Conservation (phyloP, 2,113 vertebrate species). For the Tragelaphus strepsiceros region DNA sequence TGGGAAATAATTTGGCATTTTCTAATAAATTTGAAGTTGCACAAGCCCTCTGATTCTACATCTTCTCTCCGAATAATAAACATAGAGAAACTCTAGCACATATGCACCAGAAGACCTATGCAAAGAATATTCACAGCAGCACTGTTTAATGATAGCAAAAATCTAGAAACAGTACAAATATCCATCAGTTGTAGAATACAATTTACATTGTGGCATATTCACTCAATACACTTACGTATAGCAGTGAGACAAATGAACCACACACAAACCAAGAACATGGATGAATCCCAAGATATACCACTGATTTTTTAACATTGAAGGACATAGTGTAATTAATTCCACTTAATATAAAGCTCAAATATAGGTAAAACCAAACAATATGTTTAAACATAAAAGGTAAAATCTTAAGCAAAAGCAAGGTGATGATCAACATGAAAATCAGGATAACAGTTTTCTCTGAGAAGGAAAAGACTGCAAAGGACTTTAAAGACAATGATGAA, state of each 20-base stretch:
- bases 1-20: constrained; percentile 20
- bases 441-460: not conserved
- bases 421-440: not conserved
- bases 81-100: not conserved
- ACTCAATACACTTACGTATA: not conserved
- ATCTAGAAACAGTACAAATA: not conserved
- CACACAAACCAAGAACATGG: not conserved
- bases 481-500: not conserved
- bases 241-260: not conserved
- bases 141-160: not conserved
- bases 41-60: not conserved
- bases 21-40: not conserved
- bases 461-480: not conserved
- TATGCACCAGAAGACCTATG: not conserved
- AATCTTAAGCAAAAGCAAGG: not conserved
- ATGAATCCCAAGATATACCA: not conserved
- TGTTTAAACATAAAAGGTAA: not conserved
- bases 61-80: not conserved
- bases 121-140: not conserved
- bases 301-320: not conserved
- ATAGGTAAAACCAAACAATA: not conserved
- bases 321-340: not conserved
- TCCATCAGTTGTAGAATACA: not conserved
- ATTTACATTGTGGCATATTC: not conserved
- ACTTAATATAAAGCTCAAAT: not conserved